Evolutionary conservation across 1,140 invertebrate genomes (phyloP), one percentile per base, ranked within the genome.

Genomic region (Doryteuthis pealeii): DNA sequence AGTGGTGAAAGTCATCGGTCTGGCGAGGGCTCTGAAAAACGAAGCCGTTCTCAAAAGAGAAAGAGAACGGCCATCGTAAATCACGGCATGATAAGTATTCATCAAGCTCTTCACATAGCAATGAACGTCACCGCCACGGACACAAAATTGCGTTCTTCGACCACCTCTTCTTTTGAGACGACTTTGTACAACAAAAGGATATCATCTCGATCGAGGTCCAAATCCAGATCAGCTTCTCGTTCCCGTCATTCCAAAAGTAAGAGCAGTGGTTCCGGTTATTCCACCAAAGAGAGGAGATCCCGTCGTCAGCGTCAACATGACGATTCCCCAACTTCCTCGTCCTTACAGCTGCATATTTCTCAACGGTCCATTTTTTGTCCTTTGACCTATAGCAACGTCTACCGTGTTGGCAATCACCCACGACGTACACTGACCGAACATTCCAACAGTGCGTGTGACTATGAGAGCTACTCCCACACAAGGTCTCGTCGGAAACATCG

Each of bases 1-100:
- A n/a, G 76, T 75, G 62, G 58, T 72, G 43, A 75, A 79, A 54
- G 72, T 76, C 67, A 45, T 49, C 33, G 69, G 65, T 32, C 75
- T 28, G 67, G 66, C 49, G 32, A 66, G n/a, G 1, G 15, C 18
- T 40, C 54, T 54, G 18, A 69, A 32, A 66, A 58, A 28, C 22
- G 43, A 31, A 45, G 26, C 26, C 43, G 43, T n/a, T 62, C 26
- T 62, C 30, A 32, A 49, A 72, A 75, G 66, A 26, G 31, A 32
- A 58, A 28, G 72, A 30, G n/a, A 70, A 45, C 58, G 49, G 71
- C 66, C 70, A 30, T 62, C 58, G 31, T 33, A 68, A 32, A 62
- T 43, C 18, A 54, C 49, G 40, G 15, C 49, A 68, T 26, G 32
- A 18, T 5, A 31, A 40, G 10, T 10, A 40, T 10, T 40, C 35